Conservation (phyloP, 2,113 vertebrate species). For the Bungarus multicinctus region DNA sequence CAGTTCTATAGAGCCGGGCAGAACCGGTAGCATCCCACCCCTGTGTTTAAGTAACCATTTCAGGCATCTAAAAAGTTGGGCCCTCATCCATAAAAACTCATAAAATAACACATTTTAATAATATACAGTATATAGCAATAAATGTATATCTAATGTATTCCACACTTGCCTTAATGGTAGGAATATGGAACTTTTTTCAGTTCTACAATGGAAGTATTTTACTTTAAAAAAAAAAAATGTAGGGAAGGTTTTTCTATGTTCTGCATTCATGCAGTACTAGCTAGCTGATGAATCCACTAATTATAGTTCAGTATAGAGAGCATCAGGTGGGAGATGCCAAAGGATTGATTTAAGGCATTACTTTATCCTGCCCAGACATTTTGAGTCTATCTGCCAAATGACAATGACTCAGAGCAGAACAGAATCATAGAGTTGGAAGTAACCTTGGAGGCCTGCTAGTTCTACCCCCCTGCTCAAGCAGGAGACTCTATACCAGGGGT, state of each 20-base stretch:
- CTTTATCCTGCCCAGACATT: not conserved
- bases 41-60: not conserved
- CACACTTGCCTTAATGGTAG: not conserved
- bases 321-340: not conserved
- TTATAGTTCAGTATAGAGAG: not conserved
- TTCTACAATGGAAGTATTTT: not conserved
- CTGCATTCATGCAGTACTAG: not conserved
- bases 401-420: not conserved
- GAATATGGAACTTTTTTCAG: not conserved
- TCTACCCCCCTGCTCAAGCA: not conserved
- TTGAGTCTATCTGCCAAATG: not conserved
- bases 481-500: not conserved
- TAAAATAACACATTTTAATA: not conserved
- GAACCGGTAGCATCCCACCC: no score
- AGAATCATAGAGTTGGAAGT: not conserved
- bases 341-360: not conserved
- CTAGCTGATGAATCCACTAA: not conserved
- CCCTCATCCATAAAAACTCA: not conserved
- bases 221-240: not conserved
- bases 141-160: not conserved
- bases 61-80: not conserved
- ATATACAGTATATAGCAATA: not conserved
- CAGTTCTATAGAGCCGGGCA: no score
- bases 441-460: not conserved
- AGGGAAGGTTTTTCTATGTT: not conserved